Percentiles rank a stretch among this genome's conserved stretches.
Evolutionary conservation across 2,797 vertebrate species (phyloP).

Genomic region (Sebastes cheni): DNA sequence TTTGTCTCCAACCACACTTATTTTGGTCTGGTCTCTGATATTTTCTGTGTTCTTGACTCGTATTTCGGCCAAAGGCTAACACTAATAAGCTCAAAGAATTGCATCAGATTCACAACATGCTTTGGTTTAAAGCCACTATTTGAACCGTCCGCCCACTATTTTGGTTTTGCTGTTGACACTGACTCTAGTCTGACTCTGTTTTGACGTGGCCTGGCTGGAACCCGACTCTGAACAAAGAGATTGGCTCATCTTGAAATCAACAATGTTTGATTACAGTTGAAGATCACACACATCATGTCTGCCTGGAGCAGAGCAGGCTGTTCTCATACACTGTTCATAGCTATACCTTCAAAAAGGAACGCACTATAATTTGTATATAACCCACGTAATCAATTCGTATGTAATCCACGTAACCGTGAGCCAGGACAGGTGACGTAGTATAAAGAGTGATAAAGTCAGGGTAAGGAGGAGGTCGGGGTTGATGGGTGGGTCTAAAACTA

Average conservation of each 20-base stretch:
- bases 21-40: conserved; percentile 18
- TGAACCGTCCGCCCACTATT: neutral
- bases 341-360: neutral
- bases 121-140: neutral
- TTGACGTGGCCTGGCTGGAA: neutral
- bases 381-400: neutral
- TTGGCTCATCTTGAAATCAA: conserved; percentile 10
- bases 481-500: neutral
- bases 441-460: too few relatives aligned
- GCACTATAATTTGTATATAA: neutral
- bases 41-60: neutral
- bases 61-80: conserved; percentile 9
- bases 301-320: neutral
- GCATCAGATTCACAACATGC: conserved; percentile 1
- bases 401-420: neutral
- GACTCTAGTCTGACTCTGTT: neutral
- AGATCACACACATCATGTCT: neutral
- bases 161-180: conserved; percentile 12
- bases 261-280: neutral
- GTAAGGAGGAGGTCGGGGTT: neutral
- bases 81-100: conserved; percentile 1
- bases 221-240: neutral
- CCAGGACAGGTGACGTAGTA: neutral
- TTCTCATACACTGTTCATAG: neutral
- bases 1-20: neutral